These are phyloP conservation scores for Reticulitermes speratus DNA, from an alignment of 1,140 invertebrate species.

Conservation along the genomic window DNA sequence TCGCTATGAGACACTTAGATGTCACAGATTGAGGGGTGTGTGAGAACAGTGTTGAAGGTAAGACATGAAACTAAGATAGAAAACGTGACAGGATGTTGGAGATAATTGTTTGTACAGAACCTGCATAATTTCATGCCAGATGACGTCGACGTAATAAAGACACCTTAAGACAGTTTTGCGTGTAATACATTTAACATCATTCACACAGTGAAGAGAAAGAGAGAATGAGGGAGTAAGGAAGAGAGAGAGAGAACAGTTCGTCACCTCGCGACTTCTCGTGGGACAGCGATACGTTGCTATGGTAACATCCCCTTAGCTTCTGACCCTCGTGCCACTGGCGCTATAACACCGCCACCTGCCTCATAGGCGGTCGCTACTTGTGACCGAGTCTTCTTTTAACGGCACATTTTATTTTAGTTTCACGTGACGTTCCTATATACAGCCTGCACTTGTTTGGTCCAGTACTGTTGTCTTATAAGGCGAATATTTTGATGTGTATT, in stretches of 20 bases:
- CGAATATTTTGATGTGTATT: too few relatives aligned
- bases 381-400: background rate
- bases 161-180: background rate
- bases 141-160: background rate
- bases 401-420: background rate
- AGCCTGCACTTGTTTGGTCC: too few relatives aligned
- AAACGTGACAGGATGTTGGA: too few relatives aligned
- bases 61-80: too few relatives aligned
- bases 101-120: too few relatives aligned
- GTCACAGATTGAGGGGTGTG: too few relatives aligned
- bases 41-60: too few relatives aligned
- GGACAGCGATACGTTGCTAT: background rate
- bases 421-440: background rate
- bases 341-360: background rate
- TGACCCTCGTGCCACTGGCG: background rate
- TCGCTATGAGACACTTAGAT: too few relatives aligned
- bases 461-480: too few relatives aligned
- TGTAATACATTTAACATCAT: background rate
- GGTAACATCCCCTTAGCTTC: background rate
- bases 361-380: background rate
- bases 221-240: background rate
- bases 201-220: background rate
- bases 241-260: background rate
- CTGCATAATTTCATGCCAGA: too few relatives aligned
- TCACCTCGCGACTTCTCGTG: slow-evolving; percentile 7